A percentile compares a stretch with the other conserved stretches of the same genome.
Conservation (phyloP, 2,797 vertebrate genomes). For the Xiphorhynchus erythropygius region DNA sequence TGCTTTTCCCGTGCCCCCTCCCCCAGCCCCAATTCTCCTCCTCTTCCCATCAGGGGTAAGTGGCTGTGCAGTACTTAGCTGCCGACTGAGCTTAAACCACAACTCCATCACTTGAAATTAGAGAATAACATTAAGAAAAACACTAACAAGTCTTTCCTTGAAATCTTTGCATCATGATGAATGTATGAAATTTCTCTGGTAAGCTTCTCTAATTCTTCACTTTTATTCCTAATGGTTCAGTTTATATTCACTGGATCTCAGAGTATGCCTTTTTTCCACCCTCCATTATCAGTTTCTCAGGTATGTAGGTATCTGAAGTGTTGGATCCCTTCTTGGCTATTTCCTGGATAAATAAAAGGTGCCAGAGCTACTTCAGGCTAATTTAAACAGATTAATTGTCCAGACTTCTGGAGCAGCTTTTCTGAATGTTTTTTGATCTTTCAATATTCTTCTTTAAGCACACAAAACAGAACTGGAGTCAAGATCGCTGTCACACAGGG, state of each 20-base stretch:
- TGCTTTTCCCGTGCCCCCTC: background rate
- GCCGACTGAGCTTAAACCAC: background rate
- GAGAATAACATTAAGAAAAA: background rate
- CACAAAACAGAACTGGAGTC: background rate
- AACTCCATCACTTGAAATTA: background rate
- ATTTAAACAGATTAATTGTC: background rate
- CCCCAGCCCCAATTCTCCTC: background rate
- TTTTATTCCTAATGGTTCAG: background rate
- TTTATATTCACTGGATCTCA: background rate
- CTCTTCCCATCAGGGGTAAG: background rate
- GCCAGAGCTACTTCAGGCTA: background rate
- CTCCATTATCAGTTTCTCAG: background rate
- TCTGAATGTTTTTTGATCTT: background rate
- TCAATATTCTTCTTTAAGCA: background rate
- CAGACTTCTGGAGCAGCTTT: background rate
- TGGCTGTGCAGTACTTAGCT: accelerated
- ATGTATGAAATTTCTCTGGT: background rate
- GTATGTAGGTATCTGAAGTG: background rate
- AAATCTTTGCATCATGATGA: background rate
- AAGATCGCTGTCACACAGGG: background rate
- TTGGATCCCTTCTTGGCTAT: background rate
- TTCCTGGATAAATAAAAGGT: background rate
- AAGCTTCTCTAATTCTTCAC: background rate
- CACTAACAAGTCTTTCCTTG: background rate
- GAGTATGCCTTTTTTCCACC: background rate